These are phyloP conservation scores for Paraescarpia echinospica DNA, from an alignment of 1,140 invertebrate species.

Conservation along the genomic window DNA sequence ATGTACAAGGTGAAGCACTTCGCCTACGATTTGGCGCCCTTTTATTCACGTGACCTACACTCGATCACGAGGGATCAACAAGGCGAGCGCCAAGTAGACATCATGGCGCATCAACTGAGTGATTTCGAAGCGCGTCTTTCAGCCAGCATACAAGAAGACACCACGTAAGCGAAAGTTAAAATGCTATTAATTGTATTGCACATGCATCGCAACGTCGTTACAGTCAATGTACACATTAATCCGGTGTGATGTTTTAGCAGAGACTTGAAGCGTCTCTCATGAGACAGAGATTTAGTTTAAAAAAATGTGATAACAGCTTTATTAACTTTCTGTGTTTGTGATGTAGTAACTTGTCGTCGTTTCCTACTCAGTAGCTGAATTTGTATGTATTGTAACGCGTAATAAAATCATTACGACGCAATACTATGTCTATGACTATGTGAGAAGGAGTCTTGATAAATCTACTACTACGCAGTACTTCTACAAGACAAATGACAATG, in stretches of 20 bases:
- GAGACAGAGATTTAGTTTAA: neutral
- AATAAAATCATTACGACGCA: no score
- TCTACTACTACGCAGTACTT: no score
- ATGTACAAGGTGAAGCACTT: neutral
- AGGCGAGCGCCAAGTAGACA: neutral
- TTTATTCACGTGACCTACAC: neutral
- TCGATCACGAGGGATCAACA: neutral
- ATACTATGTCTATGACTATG: no score
- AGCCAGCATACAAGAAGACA: neutral
- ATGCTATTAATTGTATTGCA: neutral
- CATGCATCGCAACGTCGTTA: neutral
- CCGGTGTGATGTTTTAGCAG: neutral
- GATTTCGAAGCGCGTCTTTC: constrained; percentile 3
- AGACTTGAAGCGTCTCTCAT: neutral
- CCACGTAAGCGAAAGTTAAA: neutral
- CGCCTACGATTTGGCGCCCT: neutral
- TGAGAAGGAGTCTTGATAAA: no score
- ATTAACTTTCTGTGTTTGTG: no score
- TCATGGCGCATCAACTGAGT: neutral
- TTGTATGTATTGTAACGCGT: no score
- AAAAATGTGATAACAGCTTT: neutral
- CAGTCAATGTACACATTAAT: neutral
- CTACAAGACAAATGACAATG: no score
- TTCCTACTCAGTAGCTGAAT: no score
- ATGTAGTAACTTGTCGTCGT: no score